A percentile compares a stretch with the other conserved stretches of the same genome.
phyloP scores from a whole-genome alignment of 2,888 invertebrate genomes.

The Hydrotaea cyrtoneurina region DNA sequence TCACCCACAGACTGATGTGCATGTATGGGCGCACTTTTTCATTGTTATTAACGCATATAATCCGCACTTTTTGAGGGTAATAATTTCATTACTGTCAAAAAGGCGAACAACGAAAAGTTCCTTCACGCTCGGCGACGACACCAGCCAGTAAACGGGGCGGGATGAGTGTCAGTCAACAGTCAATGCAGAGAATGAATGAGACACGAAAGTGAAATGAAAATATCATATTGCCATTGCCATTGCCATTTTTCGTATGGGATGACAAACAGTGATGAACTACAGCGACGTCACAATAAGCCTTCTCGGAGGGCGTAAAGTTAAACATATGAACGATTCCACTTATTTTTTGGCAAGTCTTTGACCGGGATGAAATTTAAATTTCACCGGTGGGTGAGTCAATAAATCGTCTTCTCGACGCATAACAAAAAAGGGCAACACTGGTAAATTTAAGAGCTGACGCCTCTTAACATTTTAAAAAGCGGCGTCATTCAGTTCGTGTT shows the following conservation, averaged over 20 bases:
- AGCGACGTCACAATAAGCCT: not conserved
- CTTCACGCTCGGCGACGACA: conserved; percentile 40
- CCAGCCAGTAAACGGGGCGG: not conserved
- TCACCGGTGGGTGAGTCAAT: too few relatives aligned
- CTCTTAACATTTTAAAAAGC: too few relatives aligned
- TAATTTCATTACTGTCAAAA: conserved; percentile 76
- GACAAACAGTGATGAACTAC: conserved; percentile 12
- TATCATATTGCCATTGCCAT: conserved; percentile 21
- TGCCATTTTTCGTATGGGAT: not conserved
- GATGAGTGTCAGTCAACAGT: conserved; percentile 7
- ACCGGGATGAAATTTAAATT: too few relatives aligned
- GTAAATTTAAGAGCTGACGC: too few relatives aligned
- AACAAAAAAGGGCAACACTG: too few relatives aligned
- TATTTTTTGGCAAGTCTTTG: too few relatives aligned
- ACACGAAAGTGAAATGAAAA: not conserved
- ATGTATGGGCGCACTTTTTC: conserved; percentile 17
- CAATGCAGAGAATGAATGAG: not conserved
- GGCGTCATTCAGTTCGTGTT: too few relatives aligned
- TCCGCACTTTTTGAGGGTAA: conserved; percentile 73
- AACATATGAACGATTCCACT: not conserved
- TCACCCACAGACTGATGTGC: conserved; percentile 18
- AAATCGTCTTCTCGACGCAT: too few relatives aligned
- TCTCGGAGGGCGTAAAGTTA: not conserved
- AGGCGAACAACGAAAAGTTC: conserved; percentile 67
- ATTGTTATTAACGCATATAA: conserved; percentile 39